Evolutionary conservation across 1,140 invertebrate genomes (phyloP), one percentile per base, ranked within the genome.

Genomic region (Mizuhopecten yessoensis): DNA sequence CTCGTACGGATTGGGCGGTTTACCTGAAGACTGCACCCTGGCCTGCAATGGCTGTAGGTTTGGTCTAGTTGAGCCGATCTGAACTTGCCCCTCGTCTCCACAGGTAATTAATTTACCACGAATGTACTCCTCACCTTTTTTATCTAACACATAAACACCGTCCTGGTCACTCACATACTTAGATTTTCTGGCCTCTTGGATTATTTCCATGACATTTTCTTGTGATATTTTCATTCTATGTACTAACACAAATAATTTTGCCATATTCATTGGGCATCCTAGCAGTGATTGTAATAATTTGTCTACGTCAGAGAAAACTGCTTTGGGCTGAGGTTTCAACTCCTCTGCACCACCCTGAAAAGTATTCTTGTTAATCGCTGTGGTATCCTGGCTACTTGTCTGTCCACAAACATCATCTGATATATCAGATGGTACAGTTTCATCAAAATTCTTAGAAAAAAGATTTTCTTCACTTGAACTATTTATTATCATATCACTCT

Each of bases 111-210:
- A 29, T 57, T 90, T 90, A 34, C n/a, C 57, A 33, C 87, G 87
- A 29, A 90, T 90, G 87, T 90, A 90, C 15, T 88, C 45, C 34
- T 90, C 90, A 34, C 90, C 90, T 11, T 33, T 33, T 36, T 49
- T 34, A 34, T 42, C 87, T n/a, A 90, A 36, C 7, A 57, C 42
- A 34, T 42, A 90, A 13, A 42, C 42, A 9, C 33, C 49, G 10
- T 88, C 87, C 3, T 33, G 42, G 49, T 42, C 49, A 20, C 39
- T 34, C 0, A 90, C 87, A 90, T 87, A 88, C 11, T 88, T 88
- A n/a, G 34, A 34, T 34, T 75, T 57, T 34, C 29, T 17, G 23
- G 86, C 87, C 7, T 90, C 87, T 45, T 57, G 86, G 20, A 87
- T 34, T 20, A 57, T 57, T 17, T 87, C 42, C 49, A 45, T 23